Evolutionary conservation across 2,888 invertebrate species (phyloP).

Genomic region (Ethmia dodecea): DNA sequence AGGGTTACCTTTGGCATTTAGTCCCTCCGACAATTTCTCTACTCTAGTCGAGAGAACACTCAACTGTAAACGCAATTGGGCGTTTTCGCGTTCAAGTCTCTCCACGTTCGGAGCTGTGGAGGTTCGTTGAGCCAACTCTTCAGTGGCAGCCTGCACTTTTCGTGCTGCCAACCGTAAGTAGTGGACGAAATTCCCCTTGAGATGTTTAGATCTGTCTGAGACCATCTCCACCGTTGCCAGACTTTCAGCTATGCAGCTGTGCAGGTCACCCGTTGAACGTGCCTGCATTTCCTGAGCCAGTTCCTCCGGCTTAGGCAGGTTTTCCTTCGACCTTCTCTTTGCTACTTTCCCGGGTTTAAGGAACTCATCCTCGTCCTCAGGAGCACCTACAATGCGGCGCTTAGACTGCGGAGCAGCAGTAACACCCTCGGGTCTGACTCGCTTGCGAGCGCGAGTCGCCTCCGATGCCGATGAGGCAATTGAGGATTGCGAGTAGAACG

Average conservation of each 20-base stretch:
- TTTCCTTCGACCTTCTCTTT: slow-evolving; percentile 15
- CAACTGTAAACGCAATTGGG: slow-evolving; percentile 1
- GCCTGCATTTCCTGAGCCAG: slow-evolving; percentile 2
- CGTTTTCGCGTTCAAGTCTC: background rate
- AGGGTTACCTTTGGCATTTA: too few species aligned
- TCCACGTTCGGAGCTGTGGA: too few species aligned
- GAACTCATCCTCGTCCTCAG: too few species aligned
- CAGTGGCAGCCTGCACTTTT: background rate
- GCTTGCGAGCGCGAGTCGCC: too few species aligned
- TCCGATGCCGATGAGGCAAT: too few species aligned
- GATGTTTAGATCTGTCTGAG: background rate
- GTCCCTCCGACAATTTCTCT: too few species aligned
- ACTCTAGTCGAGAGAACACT: too few species aligned
- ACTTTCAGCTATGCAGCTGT: background rate
- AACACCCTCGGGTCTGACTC: too few species aligned
- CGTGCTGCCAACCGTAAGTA: background rate
- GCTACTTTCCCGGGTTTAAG: too few species aligned
- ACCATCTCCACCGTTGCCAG: slow-evolving; percentile 4
- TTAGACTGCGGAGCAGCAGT: too few species aligned
- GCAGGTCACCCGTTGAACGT: background rate
- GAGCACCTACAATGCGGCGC: too few species aligned
- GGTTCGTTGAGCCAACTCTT: background rate
- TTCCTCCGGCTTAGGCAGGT: slow-evolving; percentile 16
- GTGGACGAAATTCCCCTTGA: background rate
- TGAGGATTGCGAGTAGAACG: too few species aligned